These are phyloP conservation scores for Drosophila picticornis DNA, from an alignment of 2,888 invertebrate species.

Conservation along the genomic window DNA sequence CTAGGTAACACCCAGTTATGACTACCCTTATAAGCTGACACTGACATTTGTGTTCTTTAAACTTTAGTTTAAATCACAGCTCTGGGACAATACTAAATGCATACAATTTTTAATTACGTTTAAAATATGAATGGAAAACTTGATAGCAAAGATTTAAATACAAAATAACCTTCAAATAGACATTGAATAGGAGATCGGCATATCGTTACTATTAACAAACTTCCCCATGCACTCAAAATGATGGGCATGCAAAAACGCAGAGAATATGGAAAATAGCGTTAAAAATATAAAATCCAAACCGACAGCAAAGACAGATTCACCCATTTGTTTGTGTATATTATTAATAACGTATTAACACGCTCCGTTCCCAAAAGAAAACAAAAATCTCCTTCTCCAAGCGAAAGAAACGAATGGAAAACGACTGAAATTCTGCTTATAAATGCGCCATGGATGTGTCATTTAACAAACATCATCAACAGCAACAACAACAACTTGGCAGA, in stretches of 20 bases:
- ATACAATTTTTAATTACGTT: background rate
- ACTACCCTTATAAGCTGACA: background rate
- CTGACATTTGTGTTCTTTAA: background rate
- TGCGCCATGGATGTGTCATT: slow-evolving; percentile 74
- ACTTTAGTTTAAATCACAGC: background rate
- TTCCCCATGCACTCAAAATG: background rate
- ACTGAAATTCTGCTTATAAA: slow-evolving; percentile 60
- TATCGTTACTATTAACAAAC: background rate
- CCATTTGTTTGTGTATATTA: slow-evolving; percentile 60
- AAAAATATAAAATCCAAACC: slow-evolving; percentile 35
- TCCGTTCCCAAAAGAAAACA: slow-evolving; percentile 26
- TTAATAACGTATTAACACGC: slow-evolving; percentile 79
- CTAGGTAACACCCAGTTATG: background rate
- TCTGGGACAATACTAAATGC: background rate
- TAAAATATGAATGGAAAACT: background rate
- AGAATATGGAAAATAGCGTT: slow-evolving; percentile 38
- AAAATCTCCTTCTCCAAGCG: slow-evolving; percentile 31
- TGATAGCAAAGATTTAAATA: background rate
- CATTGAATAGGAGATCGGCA: background rate
- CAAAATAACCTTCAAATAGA: background rate
- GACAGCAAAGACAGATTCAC: slow-evolving; percentile 49
- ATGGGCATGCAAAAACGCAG: slow-evolving; percentile 38
- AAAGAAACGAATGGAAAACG: slow-evolving; percentile 34
- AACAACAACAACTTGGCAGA: slow-evolving; percentile 45
- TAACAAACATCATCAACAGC: slow-evolving; percentile 35